These are phyloP conservation scores for Pseudomyrmex flavicornis DNA, from an alignment of 1,140 invertebrate species.

Conservation along the genomic window DNA sequence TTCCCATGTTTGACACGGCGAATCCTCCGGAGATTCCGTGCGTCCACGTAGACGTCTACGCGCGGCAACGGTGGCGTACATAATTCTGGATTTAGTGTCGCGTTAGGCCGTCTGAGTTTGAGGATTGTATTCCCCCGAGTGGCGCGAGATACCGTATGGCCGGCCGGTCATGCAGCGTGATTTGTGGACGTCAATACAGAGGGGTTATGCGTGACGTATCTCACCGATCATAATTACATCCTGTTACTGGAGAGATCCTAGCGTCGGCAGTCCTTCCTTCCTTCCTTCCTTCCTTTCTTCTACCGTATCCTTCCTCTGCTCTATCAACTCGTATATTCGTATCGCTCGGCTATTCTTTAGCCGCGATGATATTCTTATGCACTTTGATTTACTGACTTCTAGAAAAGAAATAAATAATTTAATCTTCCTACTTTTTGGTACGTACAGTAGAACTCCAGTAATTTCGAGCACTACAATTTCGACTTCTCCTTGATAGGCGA, in stretches of 20 bases:
- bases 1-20: constrained; percentile 56
- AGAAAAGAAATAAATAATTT: constrained; percentile 39
- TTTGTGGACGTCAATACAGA: constrained; percentile 85
- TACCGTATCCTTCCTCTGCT: constrained; percentile 2
- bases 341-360: background rate
- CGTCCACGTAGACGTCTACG: constrained; percentile 59
- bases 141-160: constrained; percentile 79
- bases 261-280: constrained; percentile 69
- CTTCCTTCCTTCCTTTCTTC: constrained; percentile 61
- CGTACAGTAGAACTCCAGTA: too few relatives aligned
- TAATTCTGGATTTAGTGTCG: constrained; percentile 74
- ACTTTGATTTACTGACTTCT: constrained; percentile 68
- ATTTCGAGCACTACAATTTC: too few relatives aligned
- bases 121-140: constrained; percentile 63
- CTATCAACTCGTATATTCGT: background rate
- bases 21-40: constrained; percentile 68
- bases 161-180: constrained; percentile 78
- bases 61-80: constrained; percentile 56
- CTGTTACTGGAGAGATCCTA: constrained; percentile 81
- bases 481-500: too few relatives aligned
- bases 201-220: constrained; percentile 84
- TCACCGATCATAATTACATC: constrained; percentile 86
- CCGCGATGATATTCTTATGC: constrained; percentile 45
- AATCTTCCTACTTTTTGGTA: constrained; percentile 44
- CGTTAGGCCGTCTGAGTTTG: constrained; percentile 69